Evolutionary conservation across 2,888 invertebrate genomes (phyloP).

Genomic region (Yponomeuta plumbellus): DNA sequence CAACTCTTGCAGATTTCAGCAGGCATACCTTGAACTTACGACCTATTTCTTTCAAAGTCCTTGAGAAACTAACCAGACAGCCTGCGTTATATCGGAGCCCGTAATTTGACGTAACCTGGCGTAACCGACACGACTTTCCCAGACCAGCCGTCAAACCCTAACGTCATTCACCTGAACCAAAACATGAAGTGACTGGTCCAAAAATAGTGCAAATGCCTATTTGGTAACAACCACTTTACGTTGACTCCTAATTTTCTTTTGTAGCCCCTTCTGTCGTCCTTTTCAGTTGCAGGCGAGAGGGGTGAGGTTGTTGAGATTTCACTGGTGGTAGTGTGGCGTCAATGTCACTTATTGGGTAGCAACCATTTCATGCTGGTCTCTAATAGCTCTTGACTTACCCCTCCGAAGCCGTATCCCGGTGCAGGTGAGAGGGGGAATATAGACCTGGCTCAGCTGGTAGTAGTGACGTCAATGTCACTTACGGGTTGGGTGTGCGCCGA

Average conservation of each 20-base stretch:
- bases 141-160: constrained; percentile 45
- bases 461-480: constrained; percentile 73
- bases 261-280: constrained; percentile 15
- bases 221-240: constrained; percentile 39
- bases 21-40: not conserved
- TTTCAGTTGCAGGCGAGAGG: constrained; percentile 25
- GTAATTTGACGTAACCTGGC: constrained; percentile 1
- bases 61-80: not conserved
- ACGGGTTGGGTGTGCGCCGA: constrained; percentile 74
- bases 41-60: not conserved
- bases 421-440: constrained; percentile 26
- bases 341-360: constrained; percentile 62
- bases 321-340: constrained; percentile 56
- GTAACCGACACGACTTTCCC: constrained; percentile 10
- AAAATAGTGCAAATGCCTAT: constrained; percentile 44
- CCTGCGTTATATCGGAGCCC: not conserved
- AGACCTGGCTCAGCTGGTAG: constrained; percentile 47
- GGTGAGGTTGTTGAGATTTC: constrained; percentile 38
- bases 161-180: constrained; percentile 60
- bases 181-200: constrained; percentile 51
- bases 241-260: constrained; percentile 33
- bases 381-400: not conserved
- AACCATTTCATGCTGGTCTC: not conserved
- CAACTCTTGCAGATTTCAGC: too few species aligned
- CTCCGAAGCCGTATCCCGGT: constrained; percentile 26